phyloP scores from a whole-genome alignment of 2,888 invertebrate genomes.

The Eulithis testata region DNA sequence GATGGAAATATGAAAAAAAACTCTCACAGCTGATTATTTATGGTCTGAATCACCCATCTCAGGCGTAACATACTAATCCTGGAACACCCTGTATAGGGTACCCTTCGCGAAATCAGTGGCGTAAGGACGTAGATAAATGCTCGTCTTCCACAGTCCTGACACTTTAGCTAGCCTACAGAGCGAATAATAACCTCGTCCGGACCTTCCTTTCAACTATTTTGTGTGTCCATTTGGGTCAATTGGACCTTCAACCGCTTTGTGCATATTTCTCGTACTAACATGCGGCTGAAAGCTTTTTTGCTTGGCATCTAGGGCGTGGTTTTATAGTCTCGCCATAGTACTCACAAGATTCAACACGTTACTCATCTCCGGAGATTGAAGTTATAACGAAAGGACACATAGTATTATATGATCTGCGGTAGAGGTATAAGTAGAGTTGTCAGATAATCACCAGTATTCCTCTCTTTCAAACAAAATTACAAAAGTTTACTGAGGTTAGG shows the following conservation, averaged over 20 bases:
- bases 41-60: no score
- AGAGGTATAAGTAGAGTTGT: no score
- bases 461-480: no score
- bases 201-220: slow-evolving; percentile 77
- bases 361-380: neutral
- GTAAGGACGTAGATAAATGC: slow-evolving; percentile 81
- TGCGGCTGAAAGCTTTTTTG: slow-evolving; percentile 76
- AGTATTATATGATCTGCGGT: no score
- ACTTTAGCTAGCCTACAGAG: slow-evolving; percentile 74
- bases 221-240: slow-evolving; percentile 82
- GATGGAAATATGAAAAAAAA: no score
- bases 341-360: neutral
- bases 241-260: slow-evolving; percentile 74
- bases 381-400: neutral
- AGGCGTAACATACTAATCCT: no score
- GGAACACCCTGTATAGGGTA: slow-evolving; percentile 42
- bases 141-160: slow-evolving; percentile 73
- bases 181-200: slow-evolving; percentile 78
- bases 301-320: slow-evolving; percentile 49
- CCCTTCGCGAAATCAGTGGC: slow-evolving; percentile 76
- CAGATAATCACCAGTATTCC: no score
- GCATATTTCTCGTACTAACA: slow-evolving; percentile 68
- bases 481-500: no score
- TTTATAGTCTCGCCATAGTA: slow-evolving; percentile 35
- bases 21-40: no score